phyloP scores from a whole-genome alignment of 2,888 invertebrate species.

The Caenorhabditis panamensis region DNA sequence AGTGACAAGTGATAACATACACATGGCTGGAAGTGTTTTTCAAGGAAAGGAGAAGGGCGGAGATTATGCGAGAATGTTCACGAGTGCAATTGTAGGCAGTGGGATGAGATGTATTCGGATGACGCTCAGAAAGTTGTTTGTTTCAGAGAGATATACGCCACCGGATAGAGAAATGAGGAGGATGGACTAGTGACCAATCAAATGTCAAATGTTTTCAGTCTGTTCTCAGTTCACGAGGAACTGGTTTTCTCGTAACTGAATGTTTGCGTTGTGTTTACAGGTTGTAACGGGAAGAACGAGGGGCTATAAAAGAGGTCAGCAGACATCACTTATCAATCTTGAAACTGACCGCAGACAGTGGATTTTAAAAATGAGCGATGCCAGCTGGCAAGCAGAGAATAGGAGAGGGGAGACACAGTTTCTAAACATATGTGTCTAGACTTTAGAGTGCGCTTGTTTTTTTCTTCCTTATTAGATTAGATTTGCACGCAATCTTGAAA shows the following conservation, averaged over 20 bases:
- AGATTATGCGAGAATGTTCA: constrained; percentile 45
- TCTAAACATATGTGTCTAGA: neutral
- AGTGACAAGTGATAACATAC: neutral
- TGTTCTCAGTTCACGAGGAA: neutral
- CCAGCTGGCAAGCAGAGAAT: no score
- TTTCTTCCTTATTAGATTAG: no score
- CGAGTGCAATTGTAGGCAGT: constrained; percentile 32
- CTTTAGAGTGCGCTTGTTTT: no score
- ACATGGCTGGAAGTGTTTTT: constrained; percentile 27
- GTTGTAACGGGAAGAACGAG: no score
- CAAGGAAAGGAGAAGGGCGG: constrained; percentile 22
- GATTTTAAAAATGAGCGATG: no score
- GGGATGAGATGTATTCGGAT: constrained; percentile 1
- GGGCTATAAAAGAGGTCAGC: neutral
- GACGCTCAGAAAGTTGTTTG: constrained; percentile 17
- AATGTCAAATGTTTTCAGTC: neutral
- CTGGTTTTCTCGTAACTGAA: neutral
- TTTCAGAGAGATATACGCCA: neutral
- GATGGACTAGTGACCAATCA: neutral
- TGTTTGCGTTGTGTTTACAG: neutral
- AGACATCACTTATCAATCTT: neutral
- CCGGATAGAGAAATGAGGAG: neutral
- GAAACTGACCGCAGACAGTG: no score
- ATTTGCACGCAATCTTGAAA: neutral
- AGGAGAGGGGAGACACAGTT: no score